phyloP scores from a whole-genome alignment of 1,140 invertebrate species.

The Tetramorium simillimum region DNA sequence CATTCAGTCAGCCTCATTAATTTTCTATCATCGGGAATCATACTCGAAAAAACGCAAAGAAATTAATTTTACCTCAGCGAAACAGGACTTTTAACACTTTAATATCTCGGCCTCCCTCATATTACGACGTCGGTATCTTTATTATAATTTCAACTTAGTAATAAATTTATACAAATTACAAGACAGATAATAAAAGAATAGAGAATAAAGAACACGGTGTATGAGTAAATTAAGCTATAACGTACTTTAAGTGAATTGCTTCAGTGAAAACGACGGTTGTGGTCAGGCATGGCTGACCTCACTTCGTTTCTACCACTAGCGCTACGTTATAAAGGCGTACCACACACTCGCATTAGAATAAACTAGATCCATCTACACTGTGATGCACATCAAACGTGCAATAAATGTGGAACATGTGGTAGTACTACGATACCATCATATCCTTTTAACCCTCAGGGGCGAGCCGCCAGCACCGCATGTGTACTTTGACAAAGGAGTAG shows the following conservation, averaged over 20 bases:
- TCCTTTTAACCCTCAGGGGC: constrained; percentile 28
- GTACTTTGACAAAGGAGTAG: neutral
- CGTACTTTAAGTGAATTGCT: neutral
- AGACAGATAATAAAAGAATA: neutral
- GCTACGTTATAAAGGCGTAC: neutral
- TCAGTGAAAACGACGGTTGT: constrained; percentile 14
- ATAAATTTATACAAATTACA: neutral
- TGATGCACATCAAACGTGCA: constrained; percentile 39
- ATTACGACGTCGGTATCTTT: neutral
- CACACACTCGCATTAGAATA: constrained; percentile 27
- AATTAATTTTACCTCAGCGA: neutral
- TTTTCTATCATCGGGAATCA: neutral
- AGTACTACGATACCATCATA: neutral
- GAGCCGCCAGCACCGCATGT: neutral
- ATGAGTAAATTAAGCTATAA: neutral
- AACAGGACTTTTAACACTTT: neutral
- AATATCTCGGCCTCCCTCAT: neutral
- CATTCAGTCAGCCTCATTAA: constrained; percentile 1
- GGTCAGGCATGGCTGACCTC: constrained; percentile 27
- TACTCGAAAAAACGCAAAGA: neutral
- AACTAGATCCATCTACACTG: constrained; percentile 22
- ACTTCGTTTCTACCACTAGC: constrained; percentile 21
- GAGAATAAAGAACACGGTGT: neutral
- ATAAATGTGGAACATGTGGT: constrained; percentile 42
- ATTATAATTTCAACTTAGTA: neutral